These are phyloP conservation scores for Bombus soroeensis DNA, from an alignment of 1,140 invertebrate genomes.

Conservation along the genomic window DNA sequence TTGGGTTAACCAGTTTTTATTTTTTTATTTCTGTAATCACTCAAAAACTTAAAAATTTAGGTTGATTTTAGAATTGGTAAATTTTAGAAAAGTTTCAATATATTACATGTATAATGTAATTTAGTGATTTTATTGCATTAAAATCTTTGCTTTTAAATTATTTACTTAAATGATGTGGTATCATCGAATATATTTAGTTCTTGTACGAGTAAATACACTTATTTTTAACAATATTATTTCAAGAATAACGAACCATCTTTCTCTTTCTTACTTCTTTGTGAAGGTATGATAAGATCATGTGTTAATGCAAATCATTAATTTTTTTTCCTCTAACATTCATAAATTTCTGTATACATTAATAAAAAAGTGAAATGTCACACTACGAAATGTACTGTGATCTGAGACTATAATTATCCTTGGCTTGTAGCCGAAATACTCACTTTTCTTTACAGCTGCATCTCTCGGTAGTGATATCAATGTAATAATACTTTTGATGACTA, in stretches of 20 bases:
- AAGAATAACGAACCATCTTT: neutral
- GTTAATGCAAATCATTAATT: neutral
- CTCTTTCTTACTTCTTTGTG: neutral
- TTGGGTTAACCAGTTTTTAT: neutral
- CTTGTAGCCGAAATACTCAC: conserved; percentile 71
- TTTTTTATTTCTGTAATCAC: neutral
- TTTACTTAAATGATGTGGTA: neutral
- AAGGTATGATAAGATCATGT: too few species aligned
- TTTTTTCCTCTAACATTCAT: neutral
- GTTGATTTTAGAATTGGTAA: neutral
- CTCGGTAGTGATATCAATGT: conserved; percentile 59
- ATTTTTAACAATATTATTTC: neutral
- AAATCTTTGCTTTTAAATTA: neutral
- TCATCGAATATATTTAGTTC: neutral
- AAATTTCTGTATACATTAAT: conserved; percentile 26
- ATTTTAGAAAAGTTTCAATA: neutral
- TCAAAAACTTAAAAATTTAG: neutral
- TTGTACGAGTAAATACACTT: neutral
- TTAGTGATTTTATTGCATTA: neutral
- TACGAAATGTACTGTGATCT: conserved; percentile 43
- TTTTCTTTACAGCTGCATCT: conserved; percentile 71
- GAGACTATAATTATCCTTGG: conserved; percentile 76
- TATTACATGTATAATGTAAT: conserved; percentile 21
- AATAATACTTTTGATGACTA: conserved; percentile 35
- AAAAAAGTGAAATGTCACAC: conserved; percentile 42